Evolutionary conservation across 2,888 invertebrate genomes (phyloP), one percentile per base, ranked within the genome.

Genomic region (Rhaphigaster nebulosa): DNA sequence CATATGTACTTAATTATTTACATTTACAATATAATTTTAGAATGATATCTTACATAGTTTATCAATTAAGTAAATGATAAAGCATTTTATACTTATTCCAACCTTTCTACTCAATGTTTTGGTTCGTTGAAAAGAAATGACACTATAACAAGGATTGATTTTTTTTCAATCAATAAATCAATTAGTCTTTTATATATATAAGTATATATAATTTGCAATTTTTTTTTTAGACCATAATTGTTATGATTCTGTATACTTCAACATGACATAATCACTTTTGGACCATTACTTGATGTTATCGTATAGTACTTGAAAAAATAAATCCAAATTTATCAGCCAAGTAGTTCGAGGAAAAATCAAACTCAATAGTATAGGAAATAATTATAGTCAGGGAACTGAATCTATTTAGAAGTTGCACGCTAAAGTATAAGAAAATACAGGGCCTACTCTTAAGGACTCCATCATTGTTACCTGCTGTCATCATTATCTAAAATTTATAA

Each of bases 1-100:
- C 54, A 88, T 88, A 56, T 56, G 23, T 88, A 88, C 54, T 88
- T 89, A 70, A 89, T 65, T 89, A 89, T 89, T 89, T 89, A 89
- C 89, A 89, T 70, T 65, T 65, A 70, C 45, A 50, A 70, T 76
- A 89, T 70, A 65, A 50, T 89, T 89, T 70, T 50, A 50, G 45
- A 60, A 60, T 76, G 45, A 76, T 60, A 65, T 89, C 41, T 60
- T 70, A 89, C 65, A 89, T 70, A 70, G 13, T 89, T 41, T 89
- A 56, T 18, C 50, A 29, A 70, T 45, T 23, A 76, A 89, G 65
- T n/a, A 70, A 84, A 84, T 45, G 45, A 84, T 45, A 84, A 84
- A 84, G 41, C 84, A 45, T 84, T 84, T 41, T 45, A 84, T 84
- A 84, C 0, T 65, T 84, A 84, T 84, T 45, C 84, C 84, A 84